Base-by-base conservation (phyloP, 1,140 invertebrate species). In the Chelonus insularis region DNA sequence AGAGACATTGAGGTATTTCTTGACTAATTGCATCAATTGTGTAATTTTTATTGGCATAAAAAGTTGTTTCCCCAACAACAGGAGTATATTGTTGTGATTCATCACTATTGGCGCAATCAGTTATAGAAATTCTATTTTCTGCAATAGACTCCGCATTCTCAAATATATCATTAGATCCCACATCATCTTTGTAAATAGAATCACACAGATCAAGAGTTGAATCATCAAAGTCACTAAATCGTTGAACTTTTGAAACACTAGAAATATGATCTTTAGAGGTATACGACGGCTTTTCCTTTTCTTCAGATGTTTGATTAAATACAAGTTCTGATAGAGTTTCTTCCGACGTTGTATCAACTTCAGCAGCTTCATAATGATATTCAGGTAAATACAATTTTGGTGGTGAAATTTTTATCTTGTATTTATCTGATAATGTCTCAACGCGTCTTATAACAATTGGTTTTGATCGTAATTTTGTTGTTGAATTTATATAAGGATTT, bases 1-100 rank as follows among this genome's bases (percentile, higher is more conserved):
- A 66, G 5, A 66, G 43, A 39, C 61, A 63, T 12, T 62, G 54
- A 0, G 65, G 65, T 37, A 66, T 63, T 23, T 66, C 61, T 11
- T 47, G 23, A 23, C 55, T 63, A 1, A 66, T 58, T 18, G 61
- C 65, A 36, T 66, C 65, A 14, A 66, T 63, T 14, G 57, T 59
- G 29, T 63, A 66, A 57, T 66, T 54, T 32, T 58, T 66, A 12
- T 47, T 55, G 4, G 63, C 25, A 25, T 58, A 65, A 34, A 65
- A 62, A 62, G 57, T 61, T 9, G 55, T 48, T 52, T 62, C 60
- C 9, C 41, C 39, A 4, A 65, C 39, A 6, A 58, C 55, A 29
- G 21, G 52, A 25, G 34, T 58, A 12, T 59, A 63, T 1, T 32
- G 23, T 11, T 57, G 34, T 9, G 62, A 50, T 12, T 56, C 51